phyloP scores from a whole-genome alignment of 2,888 invertebrate genomes.

The Leistus spinibarbis region DNA sequence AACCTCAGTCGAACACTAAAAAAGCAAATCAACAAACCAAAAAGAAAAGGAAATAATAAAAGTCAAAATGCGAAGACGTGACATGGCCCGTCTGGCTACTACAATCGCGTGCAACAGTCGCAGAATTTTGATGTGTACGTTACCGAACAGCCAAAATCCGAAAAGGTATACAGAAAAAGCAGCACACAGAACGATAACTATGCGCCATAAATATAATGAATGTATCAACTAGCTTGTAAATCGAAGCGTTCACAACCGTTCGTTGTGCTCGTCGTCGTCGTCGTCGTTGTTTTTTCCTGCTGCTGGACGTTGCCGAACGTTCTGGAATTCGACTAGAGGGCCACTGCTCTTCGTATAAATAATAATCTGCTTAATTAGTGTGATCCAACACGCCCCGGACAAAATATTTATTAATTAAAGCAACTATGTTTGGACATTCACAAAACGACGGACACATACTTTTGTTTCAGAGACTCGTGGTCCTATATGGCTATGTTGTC shows the following conservation, averaged over 20 bases:
- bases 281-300: background rate
- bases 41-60: background rate
- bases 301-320: background rate
- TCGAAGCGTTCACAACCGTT: conserved; percentile 23
- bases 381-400: conserved; percentile 24
- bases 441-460: background rate
- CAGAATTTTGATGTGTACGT: conserved; percentile 34
- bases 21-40: background rate
- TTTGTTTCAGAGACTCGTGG: conserved; percentile 1
- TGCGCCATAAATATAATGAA: conserved; percentile 38
- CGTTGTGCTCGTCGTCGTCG: background rate
- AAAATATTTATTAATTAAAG: conserved; percentile 39
- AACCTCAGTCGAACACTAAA: background rate
- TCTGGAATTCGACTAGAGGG: background rate
- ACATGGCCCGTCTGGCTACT: conserved; percentile 15
- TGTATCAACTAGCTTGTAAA: conserved; percentile 37
- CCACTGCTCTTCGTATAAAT: conserved; percentile 1
- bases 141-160: conserved; percentile 14
- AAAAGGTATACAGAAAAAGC: conserved; percentile 13
- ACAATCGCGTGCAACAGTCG: conserved; percentile 20
- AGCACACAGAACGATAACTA: conserved; percentile 2
- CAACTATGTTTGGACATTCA: conserved; percentile 34
- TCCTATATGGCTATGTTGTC: background rate
- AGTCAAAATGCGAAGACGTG: conserved; percentile 12
- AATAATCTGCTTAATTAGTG: conserved; percentile 24